Base-by-base conservation (phyloP, 2,888 invertebrate species). In the Aleiodes leptofemur region DNA sequence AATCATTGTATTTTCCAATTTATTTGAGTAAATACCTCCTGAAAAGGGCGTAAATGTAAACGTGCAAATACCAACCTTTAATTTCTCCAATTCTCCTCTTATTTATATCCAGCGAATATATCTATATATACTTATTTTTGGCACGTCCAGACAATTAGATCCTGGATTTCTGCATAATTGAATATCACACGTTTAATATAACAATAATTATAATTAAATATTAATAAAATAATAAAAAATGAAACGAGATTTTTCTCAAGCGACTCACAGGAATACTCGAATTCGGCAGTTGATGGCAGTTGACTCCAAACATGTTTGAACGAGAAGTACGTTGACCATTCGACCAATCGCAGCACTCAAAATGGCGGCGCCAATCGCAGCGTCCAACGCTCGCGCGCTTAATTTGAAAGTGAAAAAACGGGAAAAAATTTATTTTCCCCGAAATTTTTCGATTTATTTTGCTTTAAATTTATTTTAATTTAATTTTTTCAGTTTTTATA, bases 271-370 rank as follows among this genome's bases (percentile, higher is more conserved):
- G 31, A n/a, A 29, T n/a, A 31, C 38, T 38, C 13, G 57, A 13
- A 59, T 23, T 69, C 13, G 59, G 13, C 50, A 53, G 48, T 53
- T 50, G 51, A 69, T 53, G 51, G 69, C 53, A 34, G 69, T 69
- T 69, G 53, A 6, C 31, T 34, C 69, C 31, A 69, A 50, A 53
- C 69, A 50, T 51, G 53, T 69, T 69, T 53, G 53, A 69, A 69
- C 53, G 50, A 7, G 51, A 53, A 69, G 34, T 34, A 34, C 50
- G 50, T 34, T 51, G 69, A 31, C 0, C 56, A 6, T n/a, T 53
- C 13, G 53, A 31, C 69, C 69, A 69, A 69, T 69, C 29, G 8
- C 23, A 31, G 14, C 4, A 9, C 13, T 31, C 69, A 53, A 69
- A 13, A 69, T 69, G 69, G 69, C 69, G 31, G 31, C 13, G 31